phyloP scores from a whole-genome alignment of 2,888 invertebrate species.

The Synergus itoensis region DNA sequence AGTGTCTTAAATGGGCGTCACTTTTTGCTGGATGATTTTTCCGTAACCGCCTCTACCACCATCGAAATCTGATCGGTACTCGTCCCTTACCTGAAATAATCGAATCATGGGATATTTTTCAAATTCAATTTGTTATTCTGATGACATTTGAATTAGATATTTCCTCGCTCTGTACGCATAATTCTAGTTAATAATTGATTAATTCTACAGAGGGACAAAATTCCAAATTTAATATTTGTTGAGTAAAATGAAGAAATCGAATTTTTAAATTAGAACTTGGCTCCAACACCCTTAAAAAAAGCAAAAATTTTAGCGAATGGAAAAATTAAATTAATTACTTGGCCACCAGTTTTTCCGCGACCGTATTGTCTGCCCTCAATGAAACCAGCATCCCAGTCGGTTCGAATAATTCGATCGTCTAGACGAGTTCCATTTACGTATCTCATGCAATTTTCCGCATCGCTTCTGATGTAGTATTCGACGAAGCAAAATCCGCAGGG shows the following conservation, averaged over 20 bases:
- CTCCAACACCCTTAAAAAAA: no score
- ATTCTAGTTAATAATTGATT: no score
- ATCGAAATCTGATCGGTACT: constrained; percentile 98
- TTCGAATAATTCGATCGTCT: constrained; percentile 97
- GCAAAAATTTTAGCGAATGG: neutral
- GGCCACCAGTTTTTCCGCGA: constrained; percentile 98
- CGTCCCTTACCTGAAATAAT: constrained; percentile 90
- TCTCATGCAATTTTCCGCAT: constrained; percentile 91
- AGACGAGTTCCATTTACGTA: constrained; percentile 97
- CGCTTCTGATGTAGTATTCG: constrained; percentile 90
- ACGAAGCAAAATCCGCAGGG: constrained; percentile 99
- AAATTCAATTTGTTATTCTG: no score
- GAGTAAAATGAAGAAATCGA: no score
- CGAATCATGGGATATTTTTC: neutral
- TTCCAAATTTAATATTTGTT: no score
- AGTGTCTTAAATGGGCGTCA: constrained; percentile 74
- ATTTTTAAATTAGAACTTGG: no score
- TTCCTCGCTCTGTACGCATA: no score
- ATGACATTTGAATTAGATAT: no score
- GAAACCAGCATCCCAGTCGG: constrained; percentile 99
- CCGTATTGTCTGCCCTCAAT: constrained; percentile 99
- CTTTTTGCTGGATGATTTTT: constrained; percentile 93
- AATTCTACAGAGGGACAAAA: no score
- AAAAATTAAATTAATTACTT: constrained; percentile 81
- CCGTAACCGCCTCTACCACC: constrained; percentile 98